Conservation (phyloP, 2,113 vertebrate species). For the Macaca fascicularis region T2T-MFA8v1.1 NC_088381.1:155756001-155756500, state of each 20-base stretch:
- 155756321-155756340: not conserved
- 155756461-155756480: not conserved
- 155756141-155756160: constrained; percentile 44
- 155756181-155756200: constrained; percentile 58
- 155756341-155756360: not conserved
- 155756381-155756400: not conserved
- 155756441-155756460: not conserved
- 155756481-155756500: not conserved
- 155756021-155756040: not conserved
- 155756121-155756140: not conserved
- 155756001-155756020: not conserved
- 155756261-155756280: constrained; percentile 29
- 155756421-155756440: not conserved
- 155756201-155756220: constrained; percentile 60
- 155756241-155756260: not conserved
- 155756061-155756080: not conserved
- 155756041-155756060: not conserved
- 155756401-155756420: accelerated
- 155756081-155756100: not conserved
- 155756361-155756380: not conserved
- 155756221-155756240: not conserved
- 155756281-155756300: constrained; percentile 8
- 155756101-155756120: not conserved
- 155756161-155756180: not conserved
- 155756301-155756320: constrained; percentile 32